phyloP scores from a whole-genome alignment of 2,113 vertebrate species.

The Leptobrachium leishanense region DNA sequence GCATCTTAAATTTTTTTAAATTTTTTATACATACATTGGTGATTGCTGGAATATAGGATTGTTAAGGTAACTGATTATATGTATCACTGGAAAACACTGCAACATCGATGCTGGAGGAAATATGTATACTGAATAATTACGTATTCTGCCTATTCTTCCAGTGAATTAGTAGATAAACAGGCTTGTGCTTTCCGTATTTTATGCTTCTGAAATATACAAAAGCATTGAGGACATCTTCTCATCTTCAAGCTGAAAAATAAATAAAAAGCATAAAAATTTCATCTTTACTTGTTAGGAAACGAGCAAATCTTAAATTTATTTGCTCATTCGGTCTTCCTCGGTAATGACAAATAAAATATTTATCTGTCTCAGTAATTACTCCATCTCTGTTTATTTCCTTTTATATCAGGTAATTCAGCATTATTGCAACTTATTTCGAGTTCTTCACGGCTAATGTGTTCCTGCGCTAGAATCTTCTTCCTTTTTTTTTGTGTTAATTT shows the following conservation, averaged over 20 bases:
- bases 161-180: constrained; percentile 28
- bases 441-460: constrained; percentile 35
- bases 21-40: neutral
- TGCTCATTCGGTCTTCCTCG: constrained; percentile 4
- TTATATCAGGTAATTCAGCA: constrained; percentile 15
- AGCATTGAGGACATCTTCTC: constrained; percentile 16
- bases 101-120: constrained; percentile 1
- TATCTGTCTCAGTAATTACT: constrained; percentile 32
- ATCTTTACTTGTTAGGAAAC: constrained; percentile 9
- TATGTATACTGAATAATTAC: constrained; percentile 15
- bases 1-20: neutral
- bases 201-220: constrained; percentile 16
- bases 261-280: constrained; percentile 16
- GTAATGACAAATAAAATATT: constrained; percentile 40
- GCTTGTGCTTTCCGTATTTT: constrained; percentile 11
- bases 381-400: constrained; percentile 33
- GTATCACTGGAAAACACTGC: constrained; percentile 9
- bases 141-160: neutral
- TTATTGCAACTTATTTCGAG: constrained; percentile 46
- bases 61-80: constrained; percentile 26
- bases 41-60: constrained; percentile 1
- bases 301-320: constrained; percentile 12
- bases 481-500: constrained; percentile 48
- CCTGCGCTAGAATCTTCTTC: constrained; percentile 44
- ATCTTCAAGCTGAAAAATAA: neutral